phyloP scores from a whole-genome alignment of 2,113 vertebrate genomes.

The Cheirogaleus medius region DNA sequence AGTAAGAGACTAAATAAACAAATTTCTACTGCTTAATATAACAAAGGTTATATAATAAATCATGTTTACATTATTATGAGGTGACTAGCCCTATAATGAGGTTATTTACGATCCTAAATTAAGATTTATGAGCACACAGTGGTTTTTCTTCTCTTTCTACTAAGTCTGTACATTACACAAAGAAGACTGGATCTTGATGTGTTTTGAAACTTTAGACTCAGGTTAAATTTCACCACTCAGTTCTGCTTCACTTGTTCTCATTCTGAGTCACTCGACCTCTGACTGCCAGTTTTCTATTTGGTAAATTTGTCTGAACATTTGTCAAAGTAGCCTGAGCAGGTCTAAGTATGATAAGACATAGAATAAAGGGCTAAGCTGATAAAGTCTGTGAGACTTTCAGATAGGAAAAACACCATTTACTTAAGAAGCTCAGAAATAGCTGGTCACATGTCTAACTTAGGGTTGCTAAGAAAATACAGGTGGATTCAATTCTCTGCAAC shows the following conservation, averaged over 20 bases:
- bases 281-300: neutral
- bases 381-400: neutral
- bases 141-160: neutral
- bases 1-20: neutral
- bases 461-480: neutral
- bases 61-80: neutral
- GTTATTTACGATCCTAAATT: neutral
- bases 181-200: neutral
- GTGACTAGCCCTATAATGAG: neutral
- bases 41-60: neutral
- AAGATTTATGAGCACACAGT: neutral
- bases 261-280: neutral
- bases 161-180: neutral
- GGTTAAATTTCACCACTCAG: neutral
- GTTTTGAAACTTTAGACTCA: neutral
- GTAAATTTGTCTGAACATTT: neutral
- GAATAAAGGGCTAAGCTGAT: neutral
- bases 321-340: neutral
- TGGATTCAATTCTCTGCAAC: neutral
- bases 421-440: conserved; percentile 1
- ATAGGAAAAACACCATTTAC: neutral
- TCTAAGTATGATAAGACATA: neutral
- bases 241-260: neutral
- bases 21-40: conserved; percentile 25
- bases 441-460: neutral